These are phyloP conservation scores for Oligia strigilis DNA, from an alignment of 2,888 invertebrate species.

Conservation along the genomic window DNA sequence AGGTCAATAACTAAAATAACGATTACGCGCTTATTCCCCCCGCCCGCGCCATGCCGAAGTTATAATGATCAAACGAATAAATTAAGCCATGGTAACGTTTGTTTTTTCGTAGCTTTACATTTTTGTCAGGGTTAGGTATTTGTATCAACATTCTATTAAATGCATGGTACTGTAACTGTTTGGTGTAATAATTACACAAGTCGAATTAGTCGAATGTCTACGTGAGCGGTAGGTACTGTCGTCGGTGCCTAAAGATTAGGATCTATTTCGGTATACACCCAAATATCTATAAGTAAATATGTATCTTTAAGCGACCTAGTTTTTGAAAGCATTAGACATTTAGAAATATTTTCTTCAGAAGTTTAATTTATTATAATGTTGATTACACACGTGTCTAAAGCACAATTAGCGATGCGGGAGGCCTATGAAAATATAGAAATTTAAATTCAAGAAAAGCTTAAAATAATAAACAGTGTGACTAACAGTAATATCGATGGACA, in stretches of 20 bases:
- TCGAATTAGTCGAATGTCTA: conserved; percentile 11
- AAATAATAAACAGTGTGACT: conserved; percentile 13
- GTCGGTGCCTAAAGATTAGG: conserved; percentile 17
- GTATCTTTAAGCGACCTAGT: conserved; percentile 61
- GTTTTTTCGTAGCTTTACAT: neutral
- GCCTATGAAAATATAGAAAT: conserved; percentile 31
- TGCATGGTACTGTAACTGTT: conserved; percentile 2
- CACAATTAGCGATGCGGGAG: conserved; percentile 58
- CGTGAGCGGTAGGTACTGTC: conserved; percentile 1
- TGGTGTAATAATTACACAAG: conserved; percentile 6
- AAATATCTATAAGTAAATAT: conserved; percentile 57
- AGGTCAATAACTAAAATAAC: conserved; percentile 69
- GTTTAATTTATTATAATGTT: neutral
- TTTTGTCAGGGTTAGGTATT: neutral
- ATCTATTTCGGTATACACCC: conserved; percentile 59
- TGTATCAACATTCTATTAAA: conserved; percentile 4
- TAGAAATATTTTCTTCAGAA: neutral
- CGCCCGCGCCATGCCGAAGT: conserved; percentile 29
- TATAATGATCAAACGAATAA: conserved; percentile 44
- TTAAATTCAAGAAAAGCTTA: conserved; percentile 37
- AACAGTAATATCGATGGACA: conserved; percentile 37
- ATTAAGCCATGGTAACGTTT: conserved; percentile 27
- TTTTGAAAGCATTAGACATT: conserved; percentile 42
- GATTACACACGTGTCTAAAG: conserved; percentile 18
- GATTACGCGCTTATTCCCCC: conserved; percentile 61